Evolutionary conservation across 2,113 vertebrate species (phyloP).

Genomic region (Narcine bancroftii): DNA sequence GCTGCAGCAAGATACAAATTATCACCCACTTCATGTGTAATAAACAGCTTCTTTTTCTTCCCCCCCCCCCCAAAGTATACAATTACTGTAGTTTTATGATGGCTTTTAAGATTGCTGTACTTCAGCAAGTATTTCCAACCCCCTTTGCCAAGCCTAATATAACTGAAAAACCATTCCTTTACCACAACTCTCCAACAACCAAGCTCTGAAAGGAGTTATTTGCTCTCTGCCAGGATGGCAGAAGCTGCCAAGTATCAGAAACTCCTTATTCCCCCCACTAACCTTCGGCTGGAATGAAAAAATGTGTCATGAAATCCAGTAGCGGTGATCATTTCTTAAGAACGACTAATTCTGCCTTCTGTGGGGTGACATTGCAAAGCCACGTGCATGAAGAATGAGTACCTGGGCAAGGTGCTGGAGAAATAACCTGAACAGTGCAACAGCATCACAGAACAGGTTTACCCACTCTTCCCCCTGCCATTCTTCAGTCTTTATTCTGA

Average conservation of each 20-base stretch:
- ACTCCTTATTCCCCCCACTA: not conserved
- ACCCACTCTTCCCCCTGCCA: too few relatives aligned
- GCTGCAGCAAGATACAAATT: not conserved
- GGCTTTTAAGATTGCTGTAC: not conserved
- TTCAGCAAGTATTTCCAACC: not conserved
- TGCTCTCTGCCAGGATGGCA: not conserved
- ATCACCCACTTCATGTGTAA: conserved; percentile 12
- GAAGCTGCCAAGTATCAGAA: not conserved
- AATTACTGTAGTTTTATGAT: not conserved
- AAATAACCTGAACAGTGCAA: too few relatives aligned
- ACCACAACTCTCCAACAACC: not conserved
- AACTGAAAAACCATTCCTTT: not conserved
- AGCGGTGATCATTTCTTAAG: not conserved
- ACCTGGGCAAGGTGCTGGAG: too few relatives aligned
- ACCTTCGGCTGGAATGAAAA: not conserved
- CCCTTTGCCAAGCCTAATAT: conserved; percentile 23
- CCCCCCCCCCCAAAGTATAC: not conserved
- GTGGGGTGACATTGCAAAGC: not conserved
- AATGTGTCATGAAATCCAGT: not conserved
- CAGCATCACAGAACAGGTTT: too few relatives aligned
- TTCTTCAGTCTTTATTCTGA: too few relatives aligned
- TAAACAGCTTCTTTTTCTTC: not conserved
- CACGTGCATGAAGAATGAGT: too few relatives aligned
- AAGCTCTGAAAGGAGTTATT: not conserved
- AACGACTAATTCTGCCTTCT: not conserved